These are phyloP conservation scores for Enteromius thamalakanensis DNA, from an alignment of 2,797 vertebrate genomes.

Conservation along the genomic window DNA sequence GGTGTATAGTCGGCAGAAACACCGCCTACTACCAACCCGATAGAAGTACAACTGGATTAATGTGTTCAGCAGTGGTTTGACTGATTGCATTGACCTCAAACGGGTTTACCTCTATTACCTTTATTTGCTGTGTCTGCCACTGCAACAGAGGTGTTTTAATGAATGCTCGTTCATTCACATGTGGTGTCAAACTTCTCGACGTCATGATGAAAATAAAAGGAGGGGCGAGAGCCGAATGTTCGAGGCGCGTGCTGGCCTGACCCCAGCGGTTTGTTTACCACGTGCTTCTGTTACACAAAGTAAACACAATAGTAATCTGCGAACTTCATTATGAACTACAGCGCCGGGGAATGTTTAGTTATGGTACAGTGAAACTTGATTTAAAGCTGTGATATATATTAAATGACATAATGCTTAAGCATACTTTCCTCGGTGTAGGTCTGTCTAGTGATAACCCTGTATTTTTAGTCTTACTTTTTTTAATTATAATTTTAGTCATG, in stretches of 20 bases:
- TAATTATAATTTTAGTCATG: background rate
- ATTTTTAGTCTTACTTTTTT: background rate
- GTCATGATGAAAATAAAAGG: slow-evolving; percentile 16
- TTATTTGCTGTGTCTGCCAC: background rate
- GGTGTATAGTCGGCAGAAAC: background rate
- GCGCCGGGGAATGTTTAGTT: slow-evolving; percentile 17
- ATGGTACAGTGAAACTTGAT: background rate
- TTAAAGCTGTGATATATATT: background rate
- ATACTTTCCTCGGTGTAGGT: background rate
- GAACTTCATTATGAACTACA: background rate
- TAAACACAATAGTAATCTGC: slow-evolving; percentile 43
- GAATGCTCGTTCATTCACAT: slow-evolving; percentile 10
- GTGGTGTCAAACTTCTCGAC: slow-evolving; percentile 27
- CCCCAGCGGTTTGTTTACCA: slow-evolving; percentile 39
- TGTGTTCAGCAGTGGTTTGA: background rate
- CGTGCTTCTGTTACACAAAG: slow-evolving; percentile 42
- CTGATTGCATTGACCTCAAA: background rate
- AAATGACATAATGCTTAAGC: background rate
- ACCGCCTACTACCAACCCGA: background rate
- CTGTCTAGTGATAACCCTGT: background rate
- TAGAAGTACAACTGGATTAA: background rate
- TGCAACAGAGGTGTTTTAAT: background rate
- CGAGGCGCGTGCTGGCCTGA: slow-evolving; percentile 24
- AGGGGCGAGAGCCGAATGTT: slow-evolving; percentile 40
- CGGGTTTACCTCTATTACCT: too few species aligned